Evolutionary conservation across 2,113 vertebrate species (phyloP).

Genomic region (Hemibagrus wyckioides): DNA sequence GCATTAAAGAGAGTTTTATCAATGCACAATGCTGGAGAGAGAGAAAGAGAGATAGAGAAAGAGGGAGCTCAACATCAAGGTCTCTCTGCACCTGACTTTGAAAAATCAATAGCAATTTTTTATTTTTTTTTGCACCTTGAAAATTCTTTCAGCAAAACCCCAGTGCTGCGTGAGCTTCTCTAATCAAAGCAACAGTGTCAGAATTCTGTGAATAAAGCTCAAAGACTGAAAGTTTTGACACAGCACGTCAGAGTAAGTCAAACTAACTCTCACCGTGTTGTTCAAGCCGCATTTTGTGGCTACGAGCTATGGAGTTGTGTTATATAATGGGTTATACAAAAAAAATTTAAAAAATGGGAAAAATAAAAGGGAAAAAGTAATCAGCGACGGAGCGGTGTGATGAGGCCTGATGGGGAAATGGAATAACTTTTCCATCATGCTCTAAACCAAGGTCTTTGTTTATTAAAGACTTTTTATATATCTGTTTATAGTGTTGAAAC

Average conservation of each 20-base stretch:
- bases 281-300: not conserved
- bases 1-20: slow-evolving; percentile 22
- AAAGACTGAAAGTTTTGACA: slow-evolving; percentile 27
- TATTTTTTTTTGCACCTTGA: slow-evolving; percentile 22
- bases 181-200: slow-evolving; percentile 21
- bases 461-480: not conserved
- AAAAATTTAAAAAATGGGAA: not conserved
- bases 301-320: not conserved
- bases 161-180: slow-evolving; percentile 3
- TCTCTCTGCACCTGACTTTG: slow-evolving; percentile 16
- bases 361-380: not conserved
- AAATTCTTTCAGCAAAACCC: slow-evolving; percentile 20
- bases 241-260: not conserved
- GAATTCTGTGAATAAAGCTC: not conserved
- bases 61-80: slow-evolving; percentile 3
- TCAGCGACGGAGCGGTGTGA: too few species aligned
- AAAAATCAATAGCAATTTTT: slow-evolving; percentile 35
- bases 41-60: not conserved
- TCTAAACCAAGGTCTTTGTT: not conserved
- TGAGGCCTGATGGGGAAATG: too few species aligned
- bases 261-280: not conserved
- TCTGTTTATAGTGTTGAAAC: not conserved
- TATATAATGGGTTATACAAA: not conserved
- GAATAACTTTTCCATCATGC: too few species aligned
- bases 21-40: not conserved